Base-by-base conservation (phyloP, 2,797 vertebrate species). In the Acanthurus tractus region DNA sequence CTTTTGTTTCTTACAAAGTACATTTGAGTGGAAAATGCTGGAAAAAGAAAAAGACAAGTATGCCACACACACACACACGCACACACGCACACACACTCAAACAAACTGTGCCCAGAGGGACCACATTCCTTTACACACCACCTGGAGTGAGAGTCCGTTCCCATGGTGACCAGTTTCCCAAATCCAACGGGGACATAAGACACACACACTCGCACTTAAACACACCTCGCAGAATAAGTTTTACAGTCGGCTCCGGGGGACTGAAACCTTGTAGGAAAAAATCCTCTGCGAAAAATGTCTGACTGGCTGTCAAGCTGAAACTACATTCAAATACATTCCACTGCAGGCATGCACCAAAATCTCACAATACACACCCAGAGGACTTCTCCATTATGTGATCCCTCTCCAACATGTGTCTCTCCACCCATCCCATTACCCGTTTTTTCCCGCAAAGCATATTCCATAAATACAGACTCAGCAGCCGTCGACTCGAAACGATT, bases 91-190 rank as follows among this genome's bases (percentile, higher is more conserved):
- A 48, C 40, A 49, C 65, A 57, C 73, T 72, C 73, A 65, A 42
- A 83, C 66, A 82, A 45, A 48, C 54, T 11, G 64, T 87, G 84
- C 85, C 92, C 86, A 74, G 75, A 86, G 85, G 88, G 86, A 73
- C 73, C 76, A 18, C 91, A 94, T 93, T 89, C 90, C 90, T 84
- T 76, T 79, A 75, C 83, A 91, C 75, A 89, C 86, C 89, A 94
- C 92, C 92, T 93, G 89, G 84, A 92, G 90, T 75, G 78, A 86
- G 82, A 90, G 82, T 61, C 68, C 63, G 75, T 89, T 91, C 86
- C 89, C 84, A 83, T 89, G 77, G 87, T 29, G 76, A 94, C 89
- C 86, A 63, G 71, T 79, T 90, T 82, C 74, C 83, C 74, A 86
- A 86, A 90, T 70, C 74, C 78, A 90, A 65, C 53, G 44, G 81